Evolutionary conservation across 2,113 vertebrate species (phyloP).

Genomic region (Taxidea taxus): DNA sequence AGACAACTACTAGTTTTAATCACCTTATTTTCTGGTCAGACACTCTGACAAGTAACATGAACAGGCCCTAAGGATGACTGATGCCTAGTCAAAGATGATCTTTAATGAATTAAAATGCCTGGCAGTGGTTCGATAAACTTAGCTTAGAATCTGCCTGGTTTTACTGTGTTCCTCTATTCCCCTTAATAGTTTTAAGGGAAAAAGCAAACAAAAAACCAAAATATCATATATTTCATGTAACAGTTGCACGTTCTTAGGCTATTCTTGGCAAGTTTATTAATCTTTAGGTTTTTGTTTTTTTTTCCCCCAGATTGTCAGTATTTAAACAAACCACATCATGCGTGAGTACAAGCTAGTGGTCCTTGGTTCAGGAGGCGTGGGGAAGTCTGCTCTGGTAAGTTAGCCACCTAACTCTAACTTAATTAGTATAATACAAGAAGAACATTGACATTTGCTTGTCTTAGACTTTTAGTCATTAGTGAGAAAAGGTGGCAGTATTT

Average conservation of each 20-base stretch:
- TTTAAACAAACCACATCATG: slow-evolving; percentile 94
- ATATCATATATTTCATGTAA: neutral
- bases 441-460: neutral
- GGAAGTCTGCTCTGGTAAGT: slow-evolving; percentile 99
- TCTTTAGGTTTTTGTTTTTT: slow-evolving; percentile 26
- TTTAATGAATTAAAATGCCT: neutral
- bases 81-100: neutral
- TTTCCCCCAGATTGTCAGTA: slow-evolving; percentile 84
- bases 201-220: slow-evolving; percentile 5
- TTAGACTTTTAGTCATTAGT: neutral
- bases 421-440: neutral
- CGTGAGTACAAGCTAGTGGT: slow-evolving; percentile 99
- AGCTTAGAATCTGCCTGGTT: neutral
- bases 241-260: neutral
- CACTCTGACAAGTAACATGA: neutral
- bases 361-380: slow-evolving; percentile 99
- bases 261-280: slow-evolving; percentile 29
- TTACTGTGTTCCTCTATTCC: neutral
- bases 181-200: neutral
- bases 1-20: slow-evolving; percentile 27
- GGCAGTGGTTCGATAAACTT: neutral
- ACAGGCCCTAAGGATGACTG: neutral
- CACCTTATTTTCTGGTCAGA: slow-evolving; percentile 19
- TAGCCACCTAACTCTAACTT: neutral
- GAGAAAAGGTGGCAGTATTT: neutral